phyloP scores from a whole-genome alignment of 2,113 vertebrate genomes.

The Hucho hucho region DNA sequence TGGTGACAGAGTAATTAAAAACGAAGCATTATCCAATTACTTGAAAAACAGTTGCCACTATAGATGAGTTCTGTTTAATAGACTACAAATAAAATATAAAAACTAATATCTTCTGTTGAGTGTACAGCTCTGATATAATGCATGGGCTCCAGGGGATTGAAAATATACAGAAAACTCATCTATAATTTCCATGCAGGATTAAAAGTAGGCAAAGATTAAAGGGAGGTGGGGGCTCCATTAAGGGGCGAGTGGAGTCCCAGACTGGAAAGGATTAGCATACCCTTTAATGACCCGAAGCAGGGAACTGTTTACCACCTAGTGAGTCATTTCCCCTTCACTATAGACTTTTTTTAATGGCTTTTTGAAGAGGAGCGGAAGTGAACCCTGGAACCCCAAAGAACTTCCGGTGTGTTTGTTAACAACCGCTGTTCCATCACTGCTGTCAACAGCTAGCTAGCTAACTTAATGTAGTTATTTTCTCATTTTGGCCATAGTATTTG shows the following conservation, averaged over 20 bases:
- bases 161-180: background rate
- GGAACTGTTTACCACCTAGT: background rate
- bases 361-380: too few relatives aligned
- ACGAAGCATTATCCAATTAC: background rate
- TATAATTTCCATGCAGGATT: slow-evolving; percentile 17
- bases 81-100: background rate
- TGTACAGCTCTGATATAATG: background rate
- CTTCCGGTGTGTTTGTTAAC: too few relatives aligned
- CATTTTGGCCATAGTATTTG: too few relatives aligned
- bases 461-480: too few relatives aligned
- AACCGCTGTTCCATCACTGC: too few relatives aligned
- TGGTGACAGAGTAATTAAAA: background rate
- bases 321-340: background rate
- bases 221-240: slow-evolving; percentile 2
- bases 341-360: background rate
- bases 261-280: too few relatives aligned
- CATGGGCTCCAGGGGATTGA: background rate
- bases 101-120: slow-evolving; percentile 17
- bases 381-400: too few relatives aligned
- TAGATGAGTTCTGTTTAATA: background rate
- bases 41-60: background rate
- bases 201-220: slow-evolving; percentile 28
- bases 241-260: background rate
- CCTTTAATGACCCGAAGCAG: background rate
- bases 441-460: too few relatives aligned